A percentile compares a stretch with the other conserved stretches of the same genome.
Evolutionary conservation across 2,797 vertebrate genomes (phyloP).

Genomic region (Halcyon badia): DNA sequence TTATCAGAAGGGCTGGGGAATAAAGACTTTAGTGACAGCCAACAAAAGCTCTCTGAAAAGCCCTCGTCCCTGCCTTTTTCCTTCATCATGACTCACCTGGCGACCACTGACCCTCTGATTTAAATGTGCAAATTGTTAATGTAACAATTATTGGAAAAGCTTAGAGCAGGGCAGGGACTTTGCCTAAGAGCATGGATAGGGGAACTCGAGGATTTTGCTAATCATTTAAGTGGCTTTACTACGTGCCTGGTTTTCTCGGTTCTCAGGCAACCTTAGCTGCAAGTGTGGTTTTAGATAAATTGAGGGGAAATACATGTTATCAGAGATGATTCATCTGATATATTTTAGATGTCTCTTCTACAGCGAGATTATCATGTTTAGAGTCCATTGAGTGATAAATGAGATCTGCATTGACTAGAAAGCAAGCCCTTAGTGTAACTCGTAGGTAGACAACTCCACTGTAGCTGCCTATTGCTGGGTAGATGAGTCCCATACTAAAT

Average conservation of each 20-base stretch:
- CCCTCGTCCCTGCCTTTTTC: not conserved
- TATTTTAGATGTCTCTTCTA: not conserved
- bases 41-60: not conserved
- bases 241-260: not conserved
- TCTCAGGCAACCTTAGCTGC: not conserved
- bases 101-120: not conserved
- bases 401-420: not conserved
- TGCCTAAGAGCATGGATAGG: not conserved
- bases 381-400: not conserved
- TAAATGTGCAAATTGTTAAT: not conserved
- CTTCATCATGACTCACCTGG: not conserved
- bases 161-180: not conserved
- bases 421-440: not conserved
- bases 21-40: not conserved
- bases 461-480: not conserved
- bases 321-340: not conserved
- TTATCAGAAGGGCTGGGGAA: not conserved
- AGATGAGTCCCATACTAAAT: not conserved
- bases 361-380: not conserved
- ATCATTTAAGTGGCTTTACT: not conserved
- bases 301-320: not conserved
- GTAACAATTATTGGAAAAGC: not conserved
- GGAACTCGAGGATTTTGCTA: not conserved
- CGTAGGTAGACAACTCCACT: not conserved
- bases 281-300: not conserved